These are phyloP conservation scores for Indri indri DNA, from an alignment of 2,113 vertebrate species.

Conservation along the genomic window DNA sequence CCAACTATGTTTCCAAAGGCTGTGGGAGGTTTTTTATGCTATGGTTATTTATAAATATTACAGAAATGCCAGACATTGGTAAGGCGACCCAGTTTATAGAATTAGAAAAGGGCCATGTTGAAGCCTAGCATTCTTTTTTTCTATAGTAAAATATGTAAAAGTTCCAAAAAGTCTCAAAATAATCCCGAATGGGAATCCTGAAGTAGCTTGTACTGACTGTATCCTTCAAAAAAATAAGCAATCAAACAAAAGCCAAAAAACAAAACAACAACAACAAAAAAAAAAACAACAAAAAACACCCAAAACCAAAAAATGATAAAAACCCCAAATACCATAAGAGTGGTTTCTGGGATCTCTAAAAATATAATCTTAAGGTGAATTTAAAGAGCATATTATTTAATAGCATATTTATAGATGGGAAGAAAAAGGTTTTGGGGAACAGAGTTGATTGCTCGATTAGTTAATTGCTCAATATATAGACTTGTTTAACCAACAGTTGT, in stretches of 20 bases:
- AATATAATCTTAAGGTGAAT: not conserved
- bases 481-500: not conserved
- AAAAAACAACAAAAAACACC: not conserved
- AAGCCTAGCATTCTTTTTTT: not conserved
- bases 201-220: not conserved
- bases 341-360: not conserved
- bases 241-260: not conserved
- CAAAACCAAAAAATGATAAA: not conserved
- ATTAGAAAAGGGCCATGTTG: not conserved
- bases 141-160: not conserved
- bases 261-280: no score
- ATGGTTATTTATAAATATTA: slow-evolving; percentile 51
- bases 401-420: not conserved
- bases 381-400: not conserved
- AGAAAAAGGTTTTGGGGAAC: not conserved
- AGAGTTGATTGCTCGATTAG: not conserved
- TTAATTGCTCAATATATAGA: not conserved
- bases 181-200: not conserved
- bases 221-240: not conserved
- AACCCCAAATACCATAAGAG: not conserved
- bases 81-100: not conserved
- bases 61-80: slow-evolving; percentile 29
- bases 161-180: not conserved
- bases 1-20: slow-evolving; percentile 42
- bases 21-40: slow-evolving; percentile 39